Evolutionary conservation across 2,113 vertebrate species (phyloP).

Genomic region (Calidris pugnax): DNA sequence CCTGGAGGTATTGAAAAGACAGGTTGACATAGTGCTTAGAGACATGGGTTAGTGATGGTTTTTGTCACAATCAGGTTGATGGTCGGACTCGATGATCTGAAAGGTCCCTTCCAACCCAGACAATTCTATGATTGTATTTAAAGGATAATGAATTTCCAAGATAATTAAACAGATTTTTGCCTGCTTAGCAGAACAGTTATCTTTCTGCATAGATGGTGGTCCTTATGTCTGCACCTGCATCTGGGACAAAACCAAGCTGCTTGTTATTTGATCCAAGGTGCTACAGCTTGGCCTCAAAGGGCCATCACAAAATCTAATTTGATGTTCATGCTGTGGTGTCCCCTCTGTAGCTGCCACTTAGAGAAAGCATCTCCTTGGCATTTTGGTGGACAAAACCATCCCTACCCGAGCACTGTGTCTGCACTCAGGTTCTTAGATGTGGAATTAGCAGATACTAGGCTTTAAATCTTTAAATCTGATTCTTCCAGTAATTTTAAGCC

Average conservation of each 20-base stretch:
- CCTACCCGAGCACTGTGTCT: background rate
- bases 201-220: background rate
- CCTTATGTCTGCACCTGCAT: background rate
- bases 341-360: background rate
- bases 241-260: background rate
- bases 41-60: too few species aligned
- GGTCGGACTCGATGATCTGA: too few species aligned
- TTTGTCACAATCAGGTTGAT: too few species aligned
- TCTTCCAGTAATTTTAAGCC: background rate
- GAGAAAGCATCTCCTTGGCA: background rate
- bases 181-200: background rate
- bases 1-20: too few species aligned
- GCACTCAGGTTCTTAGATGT: background rate
- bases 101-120: too few species aligned
- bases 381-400: background rate
- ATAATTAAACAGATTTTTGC: background rate
- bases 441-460: background rate
- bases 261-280: background rate
- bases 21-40: too few species aligned
- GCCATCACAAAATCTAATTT: background rate
- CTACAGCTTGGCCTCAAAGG: background rate
- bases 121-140: background rate
- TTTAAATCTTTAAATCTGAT: background rate
- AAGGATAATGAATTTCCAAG: background rate
- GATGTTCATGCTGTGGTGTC: rapidly evolving